Percentiles rank a stretch among this genome's conserved stretches.
Conservation (phyloP, 2,888 invertebrate genomes). For the Chrysotoxum bicinctum region DNA sequence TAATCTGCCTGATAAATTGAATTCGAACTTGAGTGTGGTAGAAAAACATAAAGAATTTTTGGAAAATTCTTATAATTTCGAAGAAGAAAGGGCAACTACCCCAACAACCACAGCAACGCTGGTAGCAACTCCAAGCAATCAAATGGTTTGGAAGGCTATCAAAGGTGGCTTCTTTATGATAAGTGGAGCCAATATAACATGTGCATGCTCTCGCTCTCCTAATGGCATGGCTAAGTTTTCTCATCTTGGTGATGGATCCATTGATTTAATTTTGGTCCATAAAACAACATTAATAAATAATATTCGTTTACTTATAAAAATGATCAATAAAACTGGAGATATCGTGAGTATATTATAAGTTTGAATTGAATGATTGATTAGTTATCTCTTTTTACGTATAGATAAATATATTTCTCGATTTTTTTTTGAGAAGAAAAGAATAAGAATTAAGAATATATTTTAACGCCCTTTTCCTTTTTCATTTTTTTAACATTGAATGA, state of each 20-base stretch:
- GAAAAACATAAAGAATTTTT: slow-evolving; percentile 37
- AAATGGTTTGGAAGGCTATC: slow-evolving; percentile 83
- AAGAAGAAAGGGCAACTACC: neutral
- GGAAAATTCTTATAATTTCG: slow-evolving; percentile 28
- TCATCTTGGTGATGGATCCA: slow-evolving; percentile 90
- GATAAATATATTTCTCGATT: too few species aligned
- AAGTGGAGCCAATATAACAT: slow-evolving; percentile 89
- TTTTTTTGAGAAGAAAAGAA: too few species aligned
- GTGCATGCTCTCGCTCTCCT: slow-evolving; percentile 88
- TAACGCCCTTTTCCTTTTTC: too few species aligned
- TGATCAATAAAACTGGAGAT: slow-evolving; percentile 85
- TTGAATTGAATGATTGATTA: too few species aligned
- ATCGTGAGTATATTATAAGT: slow-evolving; percentile 84
- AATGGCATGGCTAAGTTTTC: slow-evolving; percentile 90
- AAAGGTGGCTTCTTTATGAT: slow-evolving; percentile 89
- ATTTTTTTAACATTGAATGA: too few species aligned
- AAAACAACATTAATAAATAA: slow-evolving; percentile 88
- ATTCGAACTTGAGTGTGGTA: slow-evolving; percentile 50
- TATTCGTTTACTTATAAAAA: slow-evolving; percentile 86
- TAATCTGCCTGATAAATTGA: slow-evolving; percentile 42
- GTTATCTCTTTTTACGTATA: too few species aligned
- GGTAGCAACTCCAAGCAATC: slow-evolving; percentile 14
- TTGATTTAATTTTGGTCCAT: slow-evolving; percentile 88
- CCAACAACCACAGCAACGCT: slow-evolving; percentile 46
- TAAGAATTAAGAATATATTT: too few species aligned